Base-by-base conservation (phyloP, 2,797 vertebrate genomes). In the Manis crassicaudata region DNA sequence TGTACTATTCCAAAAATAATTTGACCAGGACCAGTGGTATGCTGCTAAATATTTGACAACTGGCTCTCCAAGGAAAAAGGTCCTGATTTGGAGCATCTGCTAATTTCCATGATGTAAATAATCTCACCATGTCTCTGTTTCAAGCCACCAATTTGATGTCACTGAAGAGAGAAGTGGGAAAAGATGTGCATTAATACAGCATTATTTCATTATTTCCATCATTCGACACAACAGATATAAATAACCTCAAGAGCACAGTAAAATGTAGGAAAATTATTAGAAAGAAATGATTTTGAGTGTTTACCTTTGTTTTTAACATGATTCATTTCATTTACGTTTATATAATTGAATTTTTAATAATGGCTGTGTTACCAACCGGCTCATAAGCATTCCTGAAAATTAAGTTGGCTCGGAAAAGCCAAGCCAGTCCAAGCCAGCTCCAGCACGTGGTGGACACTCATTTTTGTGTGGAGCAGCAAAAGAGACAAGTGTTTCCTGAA, bases 81-180 rank as follows among this genome's bases (percentile, higher is more conserved):
- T 67, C 11, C 21, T 18, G 52, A 86, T 72, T 40, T 75, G 5
- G 11, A 87, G 54, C n/a, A 40, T 52, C 80, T 80, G 17, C 54
- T 77, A 80, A 7, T 88, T 72, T 35, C 82, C 77, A 7, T 75
- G n/a, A 54, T 84, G 25, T 92, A 75, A 92, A 92, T 43, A 52
- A 21, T 37, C 43, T 83, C 32, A 2, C 21, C 6, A 0, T 32
- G 17, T 46, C 82, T 94, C 82, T 94, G 60, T 54, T 90, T 85
- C 9, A 40, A 76, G 65, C 35, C 84, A 27, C 50, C 25, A 32
- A 14, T 3, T 0, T 21, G 89, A 32, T 11, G 21, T 65, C 43
- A 21, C 37, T 18, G 13, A 86, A 82, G 60, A 16, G 81, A 63
- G 35, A 95, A 58, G 9, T 75, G 25, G 72, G 62, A 63, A 75